Evolutionary conservation across 1,140 invertebrate genomes (phyloP).

Genomic region (Brachionus calyciflorus): DNA sequence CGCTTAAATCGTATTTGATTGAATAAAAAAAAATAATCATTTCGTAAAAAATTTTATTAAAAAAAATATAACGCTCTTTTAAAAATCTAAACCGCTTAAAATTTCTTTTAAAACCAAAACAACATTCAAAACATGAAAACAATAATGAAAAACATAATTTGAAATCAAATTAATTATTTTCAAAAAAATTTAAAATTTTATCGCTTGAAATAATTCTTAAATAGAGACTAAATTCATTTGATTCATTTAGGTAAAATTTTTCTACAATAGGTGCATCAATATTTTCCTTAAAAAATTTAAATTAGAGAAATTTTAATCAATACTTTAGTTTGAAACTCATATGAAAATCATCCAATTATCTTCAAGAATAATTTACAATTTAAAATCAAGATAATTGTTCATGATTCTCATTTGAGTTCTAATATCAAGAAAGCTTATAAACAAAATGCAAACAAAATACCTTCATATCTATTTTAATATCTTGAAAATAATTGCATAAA

Average conservation of each 20-base stretch:
- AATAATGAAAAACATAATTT: background rate
- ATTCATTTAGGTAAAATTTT: background rate
- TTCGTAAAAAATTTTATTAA: constrained; percentile 5
- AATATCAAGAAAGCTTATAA: no score
- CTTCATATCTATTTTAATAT: background rate
- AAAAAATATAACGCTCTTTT: background rate
- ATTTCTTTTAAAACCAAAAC: no score
- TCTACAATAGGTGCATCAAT: background rate
- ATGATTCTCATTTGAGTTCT: no score
- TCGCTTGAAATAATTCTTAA: background rate
- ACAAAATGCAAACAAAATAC: no score
- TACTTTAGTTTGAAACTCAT: no score
- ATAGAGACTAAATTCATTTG: background rate
- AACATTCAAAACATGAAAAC: background rate
- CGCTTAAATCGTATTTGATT: background rate
- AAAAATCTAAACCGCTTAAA: no score
- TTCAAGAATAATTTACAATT: no score
- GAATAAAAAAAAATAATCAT: background rate
- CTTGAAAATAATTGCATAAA: background rate
- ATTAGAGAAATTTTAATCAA: no score
- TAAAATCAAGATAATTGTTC: no score
- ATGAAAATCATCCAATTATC: no score
- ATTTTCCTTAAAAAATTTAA: constrained; percentile 6
- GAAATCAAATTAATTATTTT: constrained; percentile 8
- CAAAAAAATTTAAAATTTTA: constrained; percentile 23